Evolutionary conservation across 2,113 vertebrate species (phyloP), one percentile per base, ranked within the genome.

Genomic region (Mastomys coucha): DNA sequence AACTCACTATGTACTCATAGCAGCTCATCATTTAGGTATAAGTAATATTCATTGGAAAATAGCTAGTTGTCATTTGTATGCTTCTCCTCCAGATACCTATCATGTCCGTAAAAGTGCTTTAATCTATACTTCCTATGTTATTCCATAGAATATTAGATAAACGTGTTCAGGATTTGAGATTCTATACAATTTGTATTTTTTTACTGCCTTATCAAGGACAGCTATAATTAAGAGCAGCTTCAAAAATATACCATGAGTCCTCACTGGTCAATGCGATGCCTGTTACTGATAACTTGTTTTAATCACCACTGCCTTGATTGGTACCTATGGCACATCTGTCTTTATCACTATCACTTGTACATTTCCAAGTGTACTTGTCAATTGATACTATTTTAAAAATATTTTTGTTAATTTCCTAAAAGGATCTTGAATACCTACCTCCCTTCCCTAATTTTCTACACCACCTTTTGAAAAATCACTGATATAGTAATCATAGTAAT

Each of bases 1-100:
- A 92, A 90, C 2, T 9, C 86, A 51, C 20, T 33, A 72, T 88
- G 45, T 26, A 91, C 49, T 51, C 77, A 56, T 7, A 14, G 28
- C 72, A 45, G 33, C 95, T 95, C 95, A 16, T 88, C 28, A 45
- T 93, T 97, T 92, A 95, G 92, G 8, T 93, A 70, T 89, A 88
- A 63, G 17, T 60, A 75, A 22, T 78, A 56, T 67, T 88, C 6
- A 22, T 0, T 93, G 28, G 75, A 45, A 96, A 97, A 67, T 91
- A 11, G 3, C 63, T 24, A 88, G 1, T n/a, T 77, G 84, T 72
- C 39, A 73, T 0, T 92, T 1, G 0, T 12, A 51, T 84, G 10
- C 56, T 91, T 95, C 91, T 91, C 36, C 91, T 86, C 5, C 78
- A 65, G 45, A 60, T 10, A 81, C 7, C 72, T 69, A 17, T 92